Evolutionary conservation across 1,140 invertebrate species (phyloP).

Genomic region (Trypoxylus dichotomus): DNA sequence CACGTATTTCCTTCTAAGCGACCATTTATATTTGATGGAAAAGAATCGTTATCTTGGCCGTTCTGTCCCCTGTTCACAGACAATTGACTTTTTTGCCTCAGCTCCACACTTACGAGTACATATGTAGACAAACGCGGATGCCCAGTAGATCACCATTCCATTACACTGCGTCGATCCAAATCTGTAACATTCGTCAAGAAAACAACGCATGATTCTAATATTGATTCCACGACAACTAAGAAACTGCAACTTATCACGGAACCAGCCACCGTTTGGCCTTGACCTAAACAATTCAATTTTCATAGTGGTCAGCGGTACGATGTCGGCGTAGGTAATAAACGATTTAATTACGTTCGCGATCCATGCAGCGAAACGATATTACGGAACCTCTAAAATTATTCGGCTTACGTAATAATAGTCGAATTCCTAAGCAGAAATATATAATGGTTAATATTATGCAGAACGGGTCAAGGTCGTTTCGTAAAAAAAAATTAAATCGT

Average conservation of each 20-base stretch:
- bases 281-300: slow-evolving; percentile 1
- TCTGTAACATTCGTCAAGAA: background rate
- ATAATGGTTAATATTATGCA: background rate
- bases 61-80: background rate
- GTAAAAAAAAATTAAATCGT: background rate
- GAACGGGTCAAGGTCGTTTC: background rate
- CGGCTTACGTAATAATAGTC: slow-evolving; percentile 5
- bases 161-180: background rate
- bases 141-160: background rate
- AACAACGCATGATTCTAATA: background rate
- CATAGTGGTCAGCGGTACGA: background rate
- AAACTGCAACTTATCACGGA: background rate
- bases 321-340: background rate
- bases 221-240: background rate
- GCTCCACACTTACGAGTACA: background rate
- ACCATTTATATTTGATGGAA: background rate
- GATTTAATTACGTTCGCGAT: background rate
- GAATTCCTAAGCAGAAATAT: background rate
- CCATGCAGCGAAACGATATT: background rate
- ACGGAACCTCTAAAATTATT: slow-evolving; percentile 14
- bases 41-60: slow-evolving; percentile 2
- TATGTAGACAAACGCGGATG: background rate
- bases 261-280: background rate
- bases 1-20: slow-evolving; percentile 5
- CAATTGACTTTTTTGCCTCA: background rate